Evolutionary conservation across 2,888 invertebrate genomes (phyloP).

Genomic region (Bimastos eiseni): DNA sequence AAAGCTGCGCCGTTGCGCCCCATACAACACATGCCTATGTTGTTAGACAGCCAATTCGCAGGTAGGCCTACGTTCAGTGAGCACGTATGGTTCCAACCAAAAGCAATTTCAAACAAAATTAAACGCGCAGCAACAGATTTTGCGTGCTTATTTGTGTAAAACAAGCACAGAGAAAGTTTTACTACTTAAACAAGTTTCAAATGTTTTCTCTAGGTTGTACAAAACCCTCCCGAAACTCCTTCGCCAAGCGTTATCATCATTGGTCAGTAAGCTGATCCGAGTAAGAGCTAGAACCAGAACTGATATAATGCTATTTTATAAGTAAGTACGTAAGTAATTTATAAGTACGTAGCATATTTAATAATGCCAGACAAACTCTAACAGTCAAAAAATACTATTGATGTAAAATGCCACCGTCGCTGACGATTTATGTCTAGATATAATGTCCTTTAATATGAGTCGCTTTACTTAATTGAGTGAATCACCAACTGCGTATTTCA

Average conservation of each 20-base stretch:
- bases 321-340: too few species aligned
- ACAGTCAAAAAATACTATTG: too few species aligned
- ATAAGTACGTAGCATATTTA: too few species aligned
- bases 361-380: too few species aligned
- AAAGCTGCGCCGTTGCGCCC: background rate
- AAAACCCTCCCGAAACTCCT: background rate
- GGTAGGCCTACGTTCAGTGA: background rate
- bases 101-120: background rate
- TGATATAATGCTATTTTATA: too few species aligned
- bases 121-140: background rate
- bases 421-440: too few species aligned
- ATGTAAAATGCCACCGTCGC: too few species aligned
- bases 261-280: background rate
- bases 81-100: background rate
- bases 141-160: background rate
- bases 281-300: background rate
- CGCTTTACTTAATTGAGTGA: too few species aligned
- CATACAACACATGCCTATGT: background rate
- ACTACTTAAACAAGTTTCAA: background rate
- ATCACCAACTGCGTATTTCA: too few species aligned
- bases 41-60: background rate
- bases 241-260: background rate
- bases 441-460: too few species aligned
- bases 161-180: background rate
- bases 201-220: background rate